Base-by-base conservation (phyloP, 2,797 vertebrate genomes). In the Anguilla marmorata region DNA sequence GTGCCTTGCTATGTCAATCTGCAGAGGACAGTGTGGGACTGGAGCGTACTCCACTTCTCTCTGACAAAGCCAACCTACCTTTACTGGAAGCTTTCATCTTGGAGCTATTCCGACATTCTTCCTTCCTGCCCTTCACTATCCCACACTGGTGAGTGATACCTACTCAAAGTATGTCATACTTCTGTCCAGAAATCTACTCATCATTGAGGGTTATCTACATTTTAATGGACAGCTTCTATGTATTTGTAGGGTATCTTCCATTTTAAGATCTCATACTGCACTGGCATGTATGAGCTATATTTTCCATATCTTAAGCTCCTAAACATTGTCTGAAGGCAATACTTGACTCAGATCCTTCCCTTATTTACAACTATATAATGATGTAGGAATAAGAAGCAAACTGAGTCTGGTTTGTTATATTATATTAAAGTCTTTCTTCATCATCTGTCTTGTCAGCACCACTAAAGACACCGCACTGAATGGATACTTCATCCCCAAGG, bases 61-160 rank as follows among this genome's bases (percentile, higher is more conserved):
- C 95, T 0, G 97, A 98, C 90, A 96, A 91, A 90, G 1, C 86
- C 63, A 92, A 88, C 0, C 90, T 98, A 84, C 96, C 95, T 0
- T 93, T 96, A 0, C 91, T 96, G 11, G 98, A 98, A 87, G 96
- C 98, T 21, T 98, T 98, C 82, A 98, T 98, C 85, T 79, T 97
- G 89, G 98, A 99, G 93, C 87, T 93, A 74, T 96, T 98, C 87
- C 95, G 97, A 0, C 97, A 98, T 90, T 96, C 97, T 0, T 97
- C 97, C 48, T 98, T 97, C 58, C 0, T 98, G 27, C 98, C 98
- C 11, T 98, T 99, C 90, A 98, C 98, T 48, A 98, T 99, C 89
- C 97, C 97, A 0, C 98, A 98, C 91, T 97, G 98, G 97, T 99
- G 90, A 93, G 94, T 3, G 52, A 90, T 0, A 41, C 48, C 16